Evolutionary conservation across 2,888 invertebrate genomes (phyloP), one percentile per base, ranked within the genome.

Genomic region (Stenoptilia bipunctidactyla): DNA sequence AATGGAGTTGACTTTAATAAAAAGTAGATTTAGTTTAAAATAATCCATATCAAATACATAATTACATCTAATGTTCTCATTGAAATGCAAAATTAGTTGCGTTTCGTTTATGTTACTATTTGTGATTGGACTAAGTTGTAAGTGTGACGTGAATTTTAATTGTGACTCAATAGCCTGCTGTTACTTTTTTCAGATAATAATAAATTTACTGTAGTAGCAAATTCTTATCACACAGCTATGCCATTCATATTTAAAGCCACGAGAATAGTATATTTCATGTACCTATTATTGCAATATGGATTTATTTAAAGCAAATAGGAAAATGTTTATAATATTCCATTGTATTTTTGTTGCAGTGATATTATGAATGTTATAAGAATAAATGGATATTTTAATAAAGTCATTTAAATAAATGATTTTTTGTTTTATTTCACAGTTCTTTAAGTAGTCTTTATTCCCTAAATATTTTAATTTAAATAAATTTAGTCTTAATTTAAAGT

Each of bases 301-400:
- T 67, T 68, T 73, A 75, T 74, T 72, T 68, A 58, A 75, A 65
- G 70, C 74, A 70, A 77, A 75, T 79, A 77, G 73, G 68, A 69
- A 63, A 70, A 77, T 74, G 65, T 80, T 83, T 83, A 65, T 82
- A 77, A 82, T 80, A 77, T 79, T 80, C 67, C 82, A 82, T 82
- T 83, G 82, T 83, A 82, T 79, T 83, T 80, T 75, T 74, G 72
- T 83, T 83, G 82, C 82, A 82, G 80, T 82, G 80, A 83, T 83
- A 83, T 80, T 80, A 80, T 82, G 82, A 75, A 80, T 83, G 82
- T 83, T 83, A 82, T 83, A 82, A 82, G 82, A 83, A 82, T 82
- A 83, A 82, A 83, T 83, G 82, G 79, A 83, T 83, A 83, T 83
- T 83, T 83, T 82, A 83, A 82, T 83, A 82, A 82, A 82, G 77